phyloP scores from a whole-genome alignment of 2,797 vertebrate genomes.

The Philypnodon macrostomus region DNA sequence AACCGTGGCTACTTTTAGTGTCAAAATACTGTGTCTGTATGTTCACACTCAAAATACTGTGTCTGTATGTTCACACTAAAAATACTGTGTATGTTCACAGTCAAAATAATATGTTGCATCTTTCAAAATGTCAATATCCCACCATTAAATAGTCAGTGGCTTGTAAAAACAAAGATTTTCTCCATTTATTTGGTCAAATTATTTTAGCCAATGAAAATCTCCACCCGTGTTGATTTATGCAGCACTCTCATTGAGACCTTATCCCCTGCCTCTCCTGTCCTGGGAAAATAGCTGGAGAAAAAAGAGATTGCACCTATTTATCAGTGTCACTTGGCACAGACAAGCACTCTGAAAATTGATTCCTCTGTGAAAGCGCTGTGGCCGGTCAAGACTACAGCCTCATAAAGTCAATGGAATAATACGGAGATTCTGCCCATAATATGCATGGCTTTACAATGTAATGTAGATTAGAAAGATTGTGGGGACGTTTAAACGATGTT shows the following conservation, averaged over 20 bases:
- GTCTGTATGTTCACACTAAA: too few relatives aligned
- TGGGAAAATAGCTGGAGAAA: conserved; percentile 33
- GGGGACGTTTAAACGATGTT: too few relatives aligned
- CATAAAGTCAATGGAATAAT: conserved; percentile 20
- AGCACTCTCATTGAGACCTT: conserved; percentile 27
- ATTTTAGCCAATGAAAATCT: conserved; percentile 27
- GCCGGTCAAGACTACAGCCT: conserved; percentile 25
- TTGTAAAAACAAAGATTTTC: conserved; percentile 14
- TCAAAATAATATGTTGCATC: too few relatives aligned
- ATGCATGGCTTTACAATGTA: conserved; percentile 1
- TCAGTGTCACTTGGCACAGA: conserved; percentile 66
- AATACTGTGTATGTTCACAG: too few relatives aligned
- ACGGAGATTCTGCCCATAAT: conserved; percentile 4
- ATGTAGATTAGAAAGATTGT: background rate
- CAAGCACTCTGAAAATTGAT: conserved; percentile 53
- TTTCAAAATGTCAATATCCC: background rate
- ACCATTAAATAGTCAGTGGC: background rate
- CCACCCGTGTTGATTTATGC: conserved; percentile 48
- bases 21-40: too few relatives aligned
- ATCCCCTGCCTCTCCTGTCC: background rate
- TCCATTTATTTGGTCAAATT: conserved; percentile 21
- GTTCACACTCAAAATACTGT: too few relatives aligned
- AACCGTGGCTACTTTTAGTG: too few relatives aligned
- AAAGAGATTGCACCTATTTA: conserved; percentile 62
- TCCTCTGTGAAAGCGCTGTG: conserved; percentile 32